phyloP scores from a whole-genome alignment of 2,888 invertebrate genomes.

The Stenodera caucasica region DNA sequence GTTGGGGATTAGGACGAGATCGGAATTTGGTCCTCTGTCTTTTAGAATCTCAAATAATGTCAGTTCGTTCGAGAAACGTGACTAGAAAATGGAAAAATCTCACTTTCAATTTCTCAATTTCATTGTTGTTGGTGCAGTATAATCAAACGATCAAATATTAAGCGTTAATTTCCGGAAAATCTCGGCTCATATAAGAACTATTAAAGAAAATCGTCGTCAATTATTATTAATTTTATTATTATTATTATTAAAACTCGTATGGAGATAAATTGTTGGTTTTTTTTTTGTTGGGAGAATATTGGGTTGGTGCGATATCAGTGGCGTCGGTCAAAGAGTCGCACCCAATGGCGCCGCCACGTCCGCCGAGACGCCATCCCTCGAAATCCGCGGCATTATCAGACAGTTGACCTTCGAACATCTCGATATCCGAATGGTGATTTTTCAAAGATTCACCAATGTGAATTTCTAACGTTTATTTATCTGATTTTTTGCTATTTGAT shows the following conservation, averaged over 20 bases:
- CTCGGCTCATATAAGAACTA: no score
- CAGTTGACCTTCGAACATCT: neutral
- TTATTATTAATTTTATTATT: no score
- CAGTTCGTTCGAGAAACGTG: neutral
- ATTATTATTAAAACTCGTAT: no score
- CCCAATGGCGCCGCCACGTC: constrained; percentile 35
- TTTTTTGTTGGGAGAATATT: neutral
- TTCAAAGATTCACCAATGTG: no score
- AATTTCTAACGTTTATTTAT: no score
- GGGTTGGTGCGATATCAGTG: constrained; percentile 19
- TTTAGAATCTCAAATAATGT: no score
- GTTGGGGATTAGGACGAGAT: no score
- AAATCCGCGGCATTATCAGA: constrained; percentile 1
- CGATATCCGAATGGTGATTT: neutral
- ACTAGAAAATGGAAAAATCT: neutral
- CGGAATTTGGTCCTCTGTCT: no score
- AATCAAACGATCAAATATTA: constrained; percentile 1
- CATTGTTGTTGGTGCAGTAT: neutral
- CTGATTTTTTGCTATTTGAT: no score
- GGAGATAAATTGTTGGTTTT: neutral
- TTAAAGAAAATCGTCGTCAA: no score
- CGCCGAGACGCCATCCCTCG: constrained; percentile 33
- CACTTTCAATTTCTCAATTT: neutral
- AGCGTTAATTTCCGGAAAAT: no score
- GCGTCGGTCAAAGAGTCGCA: constrained; percentile 29